phyloP scores from a whole-genome alignment of 1,140 invertebrate species.

The Cepaea nemoralis region DNA sequence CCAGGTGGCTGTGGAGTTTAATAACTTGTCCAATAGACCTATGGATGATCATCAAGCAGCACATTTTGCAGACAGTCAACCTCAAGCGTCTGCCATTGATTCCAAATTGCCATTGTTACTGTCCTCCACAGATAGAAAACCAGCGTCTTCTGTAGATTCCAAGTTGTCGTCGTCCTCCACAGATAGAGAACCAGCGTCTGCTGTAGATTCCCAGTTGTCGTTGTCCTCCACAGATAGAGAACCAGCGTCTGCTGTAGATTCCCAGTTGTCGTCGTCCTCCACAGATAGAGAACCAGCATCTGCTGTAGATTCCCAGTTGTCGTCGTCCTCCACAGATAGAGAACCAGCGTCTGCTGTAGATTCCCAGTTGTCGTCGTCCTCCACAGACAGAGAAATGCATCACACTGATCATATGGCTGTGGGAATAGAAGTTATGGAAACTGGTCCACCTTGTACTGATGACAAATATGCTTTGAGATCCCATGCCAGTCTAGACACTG shows the following conservation, averaged over 20 bases:
- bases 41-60: slow-evolving; percentile 37
- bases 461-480: not conserved
- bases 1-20: slow-evolving; percentile 43
- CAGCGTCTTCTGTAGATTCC: no score
- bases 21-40: slow-evolving; percentile 45
- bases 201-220: no score
- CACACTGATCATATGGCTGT: slow-evolving; percentile 11
- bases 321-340: no score
- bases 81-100: not conserved
- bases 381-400: no score
- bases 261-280: no score
- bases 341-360: no score
- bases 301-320: no score
- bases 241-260: no score
- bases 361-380: no score
- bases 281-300: no score
- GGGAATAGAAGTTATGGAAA: not conserved
- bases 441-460: not conserved
- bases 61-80: not conserved
- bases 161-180: not conserved
- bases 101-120: not conserved
- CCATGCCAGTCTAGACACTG: not conserved
- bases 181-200: not conserved
- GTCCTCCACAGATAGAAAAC: no score
- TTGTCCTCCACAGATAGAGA: slow-evolving; percentile 26